These are phyloP conservation scores for Tachypleus tridentatus DNA, from an alignment of 1,140 invertebrate genomes.

Conservation along the genomic window DNA sequence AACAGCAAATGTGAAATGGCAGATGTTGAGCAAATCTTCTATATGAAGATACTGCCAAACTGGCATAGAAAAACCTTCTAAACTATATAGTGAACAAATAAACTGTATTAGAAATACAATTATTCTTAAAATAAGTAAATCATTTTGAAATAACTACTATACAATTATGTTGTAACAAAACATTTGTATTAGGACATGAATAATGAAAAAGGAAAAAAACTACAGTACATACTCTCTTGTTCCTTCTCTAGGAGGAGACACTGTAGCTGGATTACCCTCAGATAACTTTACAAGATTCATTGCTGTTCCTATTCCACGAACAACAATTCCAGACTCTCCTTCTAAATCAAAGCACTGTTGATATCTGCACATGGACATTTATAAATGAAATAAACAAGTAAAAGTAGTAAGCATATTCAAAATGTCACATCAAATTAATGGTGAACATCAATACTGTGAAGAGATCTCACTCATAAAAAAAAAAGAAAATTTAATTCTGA, in stretches of 20 bases:
- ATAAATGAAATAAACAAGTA: neutral
- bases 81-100: too few species aligned
- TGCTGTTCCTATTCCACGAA: constrained; percentile 80
- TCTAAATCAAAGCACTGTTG: constrained; percentile 91
- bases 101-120: too few species aligned
- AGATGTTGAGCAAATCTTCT: too few species aligned
- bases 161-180: too few species aligned
- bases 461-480: constrained; percentile 5
- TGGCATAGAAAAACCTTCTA: too few species aligned
- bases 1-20: too few species aligned
- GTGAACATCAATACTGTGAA: constrained; percentile 8
- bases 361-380: constrained; percentile 45
- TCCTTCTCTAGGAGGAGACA: constrained; percentile 18
- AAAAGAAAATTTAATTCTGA: neutral
- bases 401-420: constrained; percentile 16
- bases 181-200: too few species aligned
- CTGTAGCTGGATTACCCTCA: constrained; percentile 16
- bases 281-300: constrained; percentile 46
- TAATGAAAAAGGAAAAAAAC: neutral
- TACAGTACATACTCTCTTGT: constrained; percentile 25
- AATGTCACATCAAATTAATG: constrained; percentile 2
- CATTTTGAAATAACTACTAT: too few species aligned
- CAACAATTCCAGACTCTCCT: constrained; percentile 89
- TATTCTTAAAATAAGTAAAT: too few species aligned
- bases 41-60: too few species aligned